Conservation (phyloP, 2,113 vertebrate species). For the Nothocercus julius region DNA sequence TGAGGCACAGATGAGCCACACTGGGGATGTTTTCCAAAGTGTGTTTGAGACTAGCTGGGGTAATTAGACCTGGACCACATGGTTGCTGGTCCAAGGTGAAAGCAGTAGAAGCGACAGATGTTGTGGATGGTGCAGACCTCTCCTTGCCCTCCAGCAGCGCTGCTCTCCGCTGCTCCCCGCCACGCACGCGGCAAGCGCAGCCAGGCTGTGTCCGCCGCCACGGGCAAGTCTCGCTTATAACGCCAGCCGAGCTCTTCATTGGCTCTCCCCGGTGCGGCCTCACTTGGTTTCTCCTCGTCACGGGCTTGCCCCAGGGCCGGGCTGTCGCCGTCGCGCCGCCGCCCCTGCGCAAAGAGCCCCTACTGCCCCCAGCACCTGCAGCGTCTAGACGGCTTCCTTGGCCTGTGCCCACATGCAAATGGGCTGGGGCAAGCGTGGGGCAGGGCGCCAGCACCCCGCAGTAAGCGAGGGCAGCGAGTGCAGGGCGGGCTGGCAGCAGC, state of each 20-base stretch:
- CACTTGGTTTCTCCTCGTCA: background rate
- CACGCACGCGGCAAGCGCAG: fast-evolving
- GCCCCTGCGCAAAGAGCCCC: constrained; percentile 5
- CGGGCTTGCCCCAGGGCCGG: fast-evolving
- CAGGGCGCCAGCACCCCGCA: no score
- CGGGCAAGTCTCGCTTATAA: fast-evolving
- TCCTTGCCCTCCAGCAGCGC: background rate
- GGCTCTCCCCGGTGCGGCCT: background rate
- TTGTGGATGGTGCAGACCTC: fast-evolving
- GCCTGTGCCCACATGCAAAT: background rate
- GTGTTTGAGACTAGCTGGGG: fast-evolving
- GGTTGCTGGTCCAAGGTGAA: background rate
- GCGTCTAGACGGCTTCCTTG: constrained; percentile 54
- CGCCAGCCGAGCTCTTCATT: fast-evolving
- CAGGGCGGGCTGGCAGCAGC: fast-evolving
- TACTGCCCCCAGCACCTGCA: background rate
- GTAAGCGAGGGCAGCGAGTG: background rate
- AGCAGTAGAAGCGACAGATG: background rate
- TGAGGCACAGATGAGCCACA: background rate
- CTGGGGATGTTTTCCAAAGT: background rate
- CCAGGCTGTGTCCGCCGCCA: fast-evolving
- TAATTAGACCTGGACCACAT: fast-evolving
- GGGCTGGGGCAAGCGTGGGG: fast-evolving
- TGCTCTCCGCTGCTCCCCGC: background rate
- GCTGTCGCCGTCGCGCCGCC: fast-evolving